Conservation (phyloP, 2,888 invertebrate species). For the Campoletis raptor region DNA sequence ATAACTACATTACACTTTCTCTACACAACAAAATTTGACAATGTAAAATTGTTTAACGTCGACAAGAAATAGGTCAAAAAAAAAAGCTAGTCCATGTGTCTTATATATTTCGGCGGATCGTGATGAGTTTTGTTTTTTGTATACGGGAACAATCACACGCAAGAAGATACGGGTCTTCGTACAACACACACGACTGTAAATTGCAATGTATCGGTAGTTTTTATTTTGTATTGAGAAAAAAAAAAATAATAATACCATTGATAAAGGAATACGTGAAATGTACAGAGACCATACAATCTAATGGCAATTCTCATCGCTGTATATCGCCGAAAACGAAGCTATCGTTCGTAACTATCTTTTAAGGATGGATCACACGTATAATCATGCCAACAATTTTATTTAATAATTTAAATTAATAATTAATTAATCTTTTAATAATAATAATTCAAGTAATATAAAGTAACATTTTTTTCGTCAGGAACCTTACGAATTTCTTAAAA, state of each 20-base stretch:
- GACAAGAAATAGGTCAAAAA: slow-evolving; percentile 1
- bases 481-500: too few species aligned
- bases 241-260: not conserved
- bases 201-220: slow-evolving; percentile 35
- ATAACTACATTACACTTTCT: slow-evolving; percentile 42
- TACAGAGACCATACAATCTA: slow-evolving; percentile 24
- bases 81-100: slow-evolving; percentile 34
- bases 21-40: slow-evolving; percentile 42
- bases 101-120: slow-evolving; percentile 59
- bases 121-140: slow-evolving; percentile 29
- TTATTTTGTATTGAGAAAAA: slow-evolving; percentile 6
- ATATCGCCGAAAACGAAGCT: slow-evolving; percentile 28
- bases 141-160: slow-evolving; percentile 23
- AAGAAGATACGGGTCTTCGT: slow-evolving; percentile 40
- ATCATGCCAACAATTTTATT: not conserved
- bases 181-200: slow-evolving; percentile 52
- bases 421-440: not conserved
- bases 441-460: too few species aligned
- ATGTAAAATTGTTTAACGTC: slow-evolving; percentile 24
- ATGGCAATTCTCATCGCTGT: slow-evolving; percentile 24
- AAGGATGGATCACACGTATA: not conserved
- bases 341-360: slow-evolving; percentile 35
- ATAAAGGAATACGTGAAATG: slow-evolving; percentile 22
- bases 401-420: not conserved
- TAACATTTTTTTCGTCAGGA: too few species aligned